These are phyloP conservation scores for Microcebus lehilahytsara DNA, from an alignment of 2,113 vertebrate genomes.

Conservation along the genomic window DNA sequence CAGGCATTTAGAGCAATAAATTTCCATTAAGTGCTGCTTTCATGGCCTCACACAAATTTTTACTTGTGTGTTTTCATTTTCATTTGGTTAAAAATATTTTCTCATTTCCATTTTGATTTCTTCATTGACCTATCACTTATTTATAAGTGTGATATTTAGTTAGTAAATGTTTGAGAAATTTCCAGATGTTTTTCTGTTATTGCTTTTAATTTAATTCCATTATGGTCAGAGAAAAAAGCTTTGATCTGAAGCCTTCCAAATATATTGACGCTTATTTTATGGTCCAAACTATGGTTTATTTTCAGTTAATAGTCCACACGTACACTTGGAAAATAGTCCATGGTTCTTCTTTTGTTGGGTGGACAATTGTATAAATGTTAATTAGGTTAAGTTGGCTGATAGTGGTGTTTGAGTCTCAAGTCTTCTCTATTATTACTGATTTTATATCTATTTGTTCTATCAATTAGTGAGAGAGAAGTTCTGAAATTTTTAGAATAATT, in stretches of 20 bases:
- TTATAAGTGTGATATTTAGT: not conserved
- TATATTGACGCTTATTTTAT: not conserved
- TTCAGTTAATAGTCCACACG: not conserved
- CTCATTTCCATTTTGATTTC: not conserved
- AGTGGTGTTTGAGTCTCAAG: not conserved
- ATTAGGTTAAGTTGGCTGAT: not conserved
- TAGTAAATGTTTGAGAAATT: not conserved
- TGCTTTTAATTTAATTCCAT: not conserved
- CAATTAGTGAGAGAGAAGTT: not conserved
- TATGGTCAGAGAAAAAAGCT: not conserved
- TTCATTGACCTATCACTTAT: not conserved
- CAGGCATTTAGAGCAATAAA: no score
- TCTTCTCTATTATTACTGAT: not conserved
- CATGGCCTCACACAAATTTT: no score
- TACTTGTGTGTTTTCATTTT: no score
- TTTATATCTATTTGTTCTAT: not conserved
- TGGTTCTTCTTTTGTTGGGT: not conserved
- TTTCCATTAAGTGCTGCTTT: no score
- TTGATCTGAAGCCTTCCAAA: not conserved
- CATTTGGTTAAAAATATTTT: not conserved
- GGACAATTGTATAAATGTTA: not conserved
- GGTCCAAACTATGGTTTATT: not conserved
- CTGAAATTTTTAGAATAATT: not conserved
- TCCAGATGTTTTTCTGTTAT: not conserved
- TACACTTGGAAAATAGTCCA: not conserved